Base-by-base conservation (phyloP, 2,797 vertebrate genomes). In the Parauchenoglanis ngamensis region DNA sequence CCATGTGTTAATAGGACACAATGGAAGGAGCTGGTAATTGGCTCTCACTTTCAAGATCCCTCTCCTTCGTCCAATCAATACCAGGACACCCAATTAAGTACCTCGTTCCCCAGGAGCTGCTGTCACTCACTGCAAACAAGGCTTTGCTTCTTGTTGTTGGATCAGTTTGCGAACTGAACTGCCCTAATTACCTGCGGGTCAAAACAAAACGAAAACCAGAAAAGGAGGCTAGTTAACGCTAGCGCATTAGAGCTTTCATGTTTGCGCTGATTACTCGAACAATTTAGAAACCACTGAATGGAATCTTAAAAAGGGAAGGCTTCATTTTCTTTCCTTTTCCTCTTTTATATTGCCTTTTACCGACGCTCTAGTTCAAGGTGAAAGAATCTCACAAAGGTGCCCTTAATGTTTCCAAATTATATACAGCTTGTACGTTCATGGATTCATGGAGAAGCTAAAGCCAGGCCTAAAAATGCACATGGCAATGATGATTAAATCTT, bases 21-120 rank as follows among this genome's bases (percentile, higher is more conserved):
- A 85, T 73, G 56, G 57, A 56, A 56, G 76, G 56, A 59, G 23
- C 44, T 63, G 67, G 54, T 88, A 88, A 88, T 80, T 85, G 87
- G 65, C 40, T 84, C 83, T 80, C 40, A 40, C 75, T 40, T 76
- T 80, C 40, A 68, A 83, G 75, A 59, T 80, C 65, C 17, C 0
- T 8, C n/a, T 76, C 35, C 65, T 84, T 87, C 57, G 0, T 28
- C 59, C 54, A 88, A 88, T 88, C 87, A 56, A 88, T 88, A 88
- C 23, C 65, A 80, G 65, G 21, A 17, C 5, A 3, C 49, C 83
- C 87, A 88, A 80, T 85, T 72, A 85, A 73, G 76, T 61, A 19
- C 81, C 61, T 77, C 4, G 3, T n/a, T 87, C 75, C 75, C 54
- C 40, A 63, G 83, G 65, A 83, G 65, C 40, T n/a, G 1, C 73